These are phyloP conservation scores for Gephyroberyx darwinii DNA, from an alignment of 2,797 vertebrate species.

Conservation along the genomic window DNA sequence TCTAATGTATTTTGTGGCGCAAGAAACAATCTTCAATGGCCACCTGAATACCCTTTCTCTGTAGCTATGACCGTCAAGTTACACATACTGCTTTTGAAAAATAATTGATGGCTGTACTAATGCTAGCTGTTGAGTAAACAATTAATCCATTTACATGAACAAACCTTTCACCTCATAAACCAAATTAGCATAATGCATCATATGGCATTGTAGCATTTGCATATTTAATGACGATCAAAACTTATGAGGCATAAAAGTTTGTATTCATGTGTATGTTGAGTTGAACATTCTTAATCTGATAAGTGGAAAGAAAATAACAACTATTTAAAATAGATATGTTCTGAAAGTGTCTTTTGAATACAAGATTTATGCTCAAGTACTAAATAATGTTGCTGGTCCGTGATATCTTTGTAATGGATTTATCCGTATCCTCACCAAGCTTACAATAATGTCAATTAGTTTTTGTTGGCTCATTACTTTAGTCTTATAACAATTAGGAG, in stretches of 20 bases:
- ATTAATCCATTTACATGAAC: background rate
- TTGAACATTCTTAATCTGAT: background rate
- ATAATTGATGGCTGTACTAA: background rate
- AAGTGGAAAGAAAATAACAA: background rate
- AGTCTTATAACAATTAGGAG: background rate
- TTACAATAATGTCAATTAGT: background rate
- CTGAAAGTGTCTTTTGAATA: background rate
- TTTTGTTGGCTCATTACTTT: slow-evolving; percentile 17
- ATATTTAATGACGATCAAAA: too few species aligned
- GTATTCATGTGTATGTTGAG: background rate
- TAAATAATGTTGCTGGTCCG: background rate
- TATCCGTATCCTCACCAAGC: background rate
- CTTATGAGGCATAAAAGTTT: background rate
- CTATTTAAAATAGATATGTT: background rate
- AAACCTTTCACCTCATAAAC: background rate
- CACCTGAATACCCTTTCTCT: too few species aligned
- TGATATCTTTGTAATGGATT: too few species aligned
- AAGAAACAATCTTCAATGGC: too few species aligned
- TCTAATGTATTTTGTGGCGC: background rate
- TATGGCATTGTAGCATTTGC: background rate
- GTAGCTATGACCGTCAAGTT: too few species aligned
- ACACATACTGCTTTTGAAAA: too few species aligned
- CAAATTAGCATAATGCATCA: background rate
- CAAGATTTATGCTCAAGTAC: background rate
- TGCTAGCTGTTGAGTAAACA: background rate